Percentiles rank a stretch among this genome's conserved stretches.
These are phyloP conservation scores for Diglossa cyanea DNA, from an alignment of 2,797 vertebrate genomes.

Conservation along the genomic window DNA sequence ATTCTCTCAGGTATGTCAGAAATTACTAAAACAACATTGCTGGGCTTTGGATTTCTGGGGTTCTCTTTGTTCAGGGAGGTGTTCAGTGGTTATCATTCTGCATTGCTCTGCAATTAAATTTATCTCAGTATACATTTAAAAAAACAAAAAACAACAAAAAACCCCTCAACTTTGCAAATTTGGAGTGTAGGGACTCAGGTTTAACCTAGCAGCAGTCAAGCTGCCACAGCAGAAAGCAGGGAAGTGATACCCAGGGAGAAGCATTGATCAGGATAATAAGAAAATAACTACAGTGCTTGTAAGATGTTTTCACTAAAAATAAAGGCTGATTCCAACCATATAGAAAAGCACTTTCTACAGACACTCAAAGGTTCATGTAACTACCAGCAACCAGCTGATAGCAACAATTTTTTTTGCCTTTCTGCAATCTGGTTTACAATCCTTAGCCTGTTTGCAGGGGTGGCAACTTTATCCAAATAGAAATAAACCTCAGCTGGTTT, in stretches of 20 bases:
- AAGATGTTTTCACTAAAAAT: not conserved
- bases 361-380: not conserved
- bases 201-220: not conserved
- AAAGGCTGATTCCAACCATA: not conserved
- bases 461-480: not conserved
- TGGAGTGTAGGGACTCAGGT: not conserved
- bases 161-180: not conserved
- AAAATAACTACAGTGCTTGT: not conserved
- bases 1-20: not conserved
- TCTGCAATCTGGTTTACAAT: not conserved
- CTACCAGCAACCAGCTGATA: not conserved
- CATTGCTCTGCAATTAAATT: not conserved
- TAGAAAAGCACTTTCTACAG: not conserved
- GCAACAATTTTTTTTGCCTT: not conserved
- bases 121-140: not conserved
- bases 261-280: not conserved
- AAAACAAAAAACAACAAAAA: not conserved
- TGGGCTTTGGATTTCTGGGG: not conserved
- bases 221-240: not conserved
- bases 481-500: not conserved
- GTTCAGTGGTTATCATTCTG: not conserved
- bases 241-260: not conserved
- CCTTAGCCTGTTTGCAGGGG: not conserved
- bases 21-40: not conserved
- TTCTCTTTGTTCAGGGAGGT: not conserved